Evolutionary conservation across 2,113 vertebrate genomes (phyloP), one percentile per base, ranked within the genome.

Genomic region (Vulpes vulpes): DNA sequence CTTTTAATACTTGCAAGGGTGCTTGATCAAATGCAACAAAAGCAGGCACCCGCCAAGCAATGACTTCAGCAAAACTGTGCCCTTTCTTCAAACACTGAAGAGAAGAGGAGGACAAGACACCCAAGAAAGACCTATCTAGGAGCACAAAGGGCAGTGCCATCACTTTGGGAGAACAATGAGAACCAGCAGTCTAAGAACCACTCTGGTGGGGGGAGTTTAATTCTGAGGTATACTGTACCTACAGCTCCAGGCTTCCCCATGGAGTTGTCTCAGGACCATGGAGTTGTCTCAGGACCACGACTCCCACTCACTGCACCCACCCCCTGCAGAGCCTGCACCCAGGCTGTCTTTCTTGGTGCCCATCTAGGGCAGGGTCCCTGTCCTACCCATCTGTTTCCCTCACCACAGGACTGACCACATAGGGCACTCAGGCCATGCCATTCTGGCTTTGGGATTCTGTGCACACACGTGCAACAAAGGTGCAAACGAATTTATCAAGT

Each of bases 231-330:
- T 65, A 27, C 83, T 92, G 43, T n/a, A 17, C 10, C 4, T 14
- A 43, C 2, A 14, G 78, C 38, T 53, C 89, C 20, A 53, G 32
- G 60, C 25, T 20, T 83, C 43, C 59, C 35, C 27, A 11, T 0
- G 5, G 55, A 79, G 17, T 69, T 2, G 9, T 14, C 69, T 62
- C 15, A 11, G 43, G 9, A 15, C 43, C 62, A 1, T 0, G 5
- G 55, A 79, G 17, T 69, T 2, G 9, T 14, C 69, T 62, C 15
- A 11, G 43, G 9, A 15, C 43, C 62, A 1, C 0, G 38, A 5
- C 17, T 35, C 10, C 32, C 14, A 17, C 30, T 19, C 27, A 0
- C 55, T 0, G 49, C 17, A 69, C 8, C 8, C 32, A 16, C 10
- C 35, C 55, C n/a, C 62, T 20, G 30, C 43, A 84, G 53, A 89